Base-by-base conservation (phyloP, 2,888 invertebrate genomes). In the Lasioglossum pauxillum region DNA sequence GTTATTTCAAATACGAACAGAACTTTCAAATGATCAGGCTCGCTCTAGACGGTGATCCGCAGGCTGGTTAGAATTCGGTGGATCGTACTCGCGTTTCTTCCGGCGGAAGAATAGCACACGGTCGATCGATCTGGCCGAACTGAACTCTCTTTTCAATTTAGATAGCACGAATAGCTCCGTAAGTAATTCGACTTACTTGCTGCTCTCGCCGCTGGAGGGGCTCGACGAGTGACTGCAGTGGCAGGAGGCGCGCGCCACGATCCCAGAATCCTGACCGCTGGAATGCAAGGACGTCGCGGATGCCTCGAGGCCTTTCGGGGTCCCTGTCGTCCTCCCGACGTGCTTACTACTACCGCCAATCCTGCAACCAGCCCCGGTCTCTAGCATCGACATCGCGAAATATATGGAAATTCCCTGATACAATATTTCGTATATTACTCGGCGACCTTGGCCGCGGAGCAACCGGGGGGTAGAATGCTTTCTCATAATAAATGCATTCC, bases 211-310 rank as follows among this genome's bases (percentile, higher is more conserved):
- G 4, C 97, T 97, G 23, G 97, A 97, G 89, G 97, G 97, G 69
- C 96, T 96, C 82, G 96, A 96, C 92, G 97, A 97, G 90, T 97
- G 97, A 38, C 97, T 97, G 93, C 97, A 97, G 14, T 97, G 96
- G 93, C 97, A 97, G 84, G 91, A 91, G 73, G 96, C 95, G 82
- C 96, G 93, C 83, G 94, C 92, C 90, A 95, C 97, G 89, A 98
- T 97, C 81, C 98, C 98, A 75, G 98, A 98, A 95, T 98, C 98
- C 94, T 97, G 97, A 27, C 98, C 97, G 93, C 98, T 98, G 91
- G 98, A 98, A 96, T 98, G 97, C 92, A 98, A 96, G 89, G 98
- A 98, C 92, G 97, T 97, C 95, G 97, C 96, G 88, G 98, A 97
- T 80, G 97, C 97, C 95, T 98, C 98, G 91, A 97, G 95, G 84